A percentile compares a stretch with the other conserved stretches of the same genome.
These are phyloP conservation scores for Sinotaia quadrata DNA, from an alignment of 2,888 invertebrate genomes.

Conservation along the genomic window DNA sequence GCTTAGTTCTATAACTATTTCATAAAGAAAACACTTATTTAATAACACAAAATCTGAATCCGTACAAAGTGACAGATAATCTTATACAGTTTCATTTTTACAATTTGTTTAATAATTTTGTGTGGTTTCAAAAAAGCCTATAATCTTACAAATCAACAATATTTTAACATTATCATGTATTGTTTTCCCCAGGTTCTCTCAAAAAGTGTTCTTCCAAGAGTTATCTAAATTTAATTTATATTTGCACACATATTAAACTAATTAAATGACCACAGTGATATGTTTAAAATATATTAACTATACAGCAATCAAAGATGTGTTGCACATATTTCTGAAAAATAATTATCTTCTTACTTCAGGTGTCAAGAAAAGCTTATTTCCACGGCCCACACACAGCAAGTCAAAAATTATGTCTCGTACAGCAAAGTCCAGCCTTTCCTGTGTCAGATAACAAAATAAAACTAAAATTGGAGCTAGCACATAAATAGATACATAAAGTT, in stretches of 20 bases:
- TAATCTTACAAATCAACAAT: too few relatives aligned
- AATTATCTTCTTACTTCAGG: slow-evolving; percentile 76
- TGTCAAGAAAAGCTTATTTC: slow-evolving; percentile 76
- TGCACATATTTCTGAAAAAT: slow-evolving; percentile 3
- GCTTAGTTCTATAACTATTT: too few relatives aligned
- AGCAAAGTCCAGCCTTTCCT: slow-evolving; percentile 96
- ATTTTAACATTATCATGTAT: too few relatives aligned
- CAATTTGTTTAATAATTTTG: too few relatives aligned
- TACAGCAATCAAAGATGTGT: not conserved
- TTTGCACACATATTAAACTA: not conserved
- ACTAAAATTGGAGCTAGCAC: not conserved
- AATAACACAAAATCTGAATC: too few relatives aligned
- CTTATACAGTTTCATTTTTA: too few relatives aligned
- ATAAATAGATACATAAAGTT: not conserved
- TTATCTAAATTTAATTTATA: too few relatives aligned
- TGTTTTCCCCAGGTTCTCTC: too few relatives aligned
- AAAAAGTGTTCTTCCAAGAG: too few relatives aligned
- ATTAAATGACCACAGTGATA: not conserved
- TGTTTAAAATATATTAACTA: not conserved
- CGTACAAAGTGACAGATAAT: too few relatives aligned
- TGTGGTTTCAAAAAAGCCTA: too few relatives aligned
- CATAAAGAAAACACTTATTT: too few relatives aligned
- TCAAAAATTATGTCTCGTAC: slow-evolving; percentile 99
- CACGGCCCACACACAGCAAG: slow-evolving; percentile 93
- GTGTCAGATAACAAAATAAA: slow-evolving; percentile 3